Conservation (phyloP, 2,113 vertebrate genomes). For the Hystrix brachyura region DNA sequence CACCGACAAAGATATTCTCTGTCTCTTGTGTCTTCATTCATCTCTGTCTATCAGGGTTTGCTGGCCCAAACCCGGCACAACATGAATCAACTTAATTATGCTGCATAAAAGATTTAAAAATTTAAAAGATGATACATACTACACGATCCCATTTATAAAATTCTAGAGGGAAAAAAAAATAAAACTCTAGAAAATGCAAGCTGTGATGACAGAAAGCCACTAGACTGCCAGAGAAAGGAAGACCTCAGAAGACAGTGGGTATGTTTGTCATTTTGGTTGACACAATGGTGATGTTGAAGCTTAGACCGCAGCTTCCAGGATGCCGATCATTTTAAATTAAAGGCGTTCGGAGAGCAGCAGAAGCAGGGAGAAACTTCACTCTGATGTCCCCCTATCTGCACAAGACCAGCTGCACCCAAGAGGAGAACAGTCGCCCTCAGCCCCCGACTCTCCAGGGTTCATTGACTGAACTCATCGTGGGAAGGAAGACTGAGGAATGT, state of each 20-base stretch:
- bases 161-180: not conserved
- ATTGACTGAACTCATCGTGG: not conserved
- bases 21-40: too few species aligned
- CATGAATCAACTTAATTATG: conserved; percentile 2
- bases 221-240: not conserved
- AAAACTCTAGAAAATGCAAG: conserved; percentile 33
- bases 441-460: not conserved
- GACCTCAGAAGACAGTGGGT: not conserved
- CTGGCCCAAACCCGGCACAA: too few species aligned
- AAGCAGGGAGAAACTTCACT: not conserved
- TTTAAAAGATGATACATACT: not conserved
- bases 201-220: not conserved
- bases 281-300: not conserved
- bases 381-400: not conserved
- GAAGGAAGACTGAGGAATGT: not conserved
- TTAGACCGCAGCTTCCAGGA: fast-evolving
- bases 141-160: not conserved
- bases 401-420: too few species aligned
- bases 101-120: not conserved
- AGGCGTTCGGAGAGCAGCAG: not conserved
- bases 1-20: too few species aligned
- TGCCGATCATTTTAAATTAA: not conserved
- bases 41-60: too few species aligned
- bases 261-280: not conserved
- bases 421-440: not conserved